Evolutionary conservation across 2,113 vertebrate species (phyloP), one percentile per base, ranked within the genome.

Genomic region (Ascaphus truei): DNA sequence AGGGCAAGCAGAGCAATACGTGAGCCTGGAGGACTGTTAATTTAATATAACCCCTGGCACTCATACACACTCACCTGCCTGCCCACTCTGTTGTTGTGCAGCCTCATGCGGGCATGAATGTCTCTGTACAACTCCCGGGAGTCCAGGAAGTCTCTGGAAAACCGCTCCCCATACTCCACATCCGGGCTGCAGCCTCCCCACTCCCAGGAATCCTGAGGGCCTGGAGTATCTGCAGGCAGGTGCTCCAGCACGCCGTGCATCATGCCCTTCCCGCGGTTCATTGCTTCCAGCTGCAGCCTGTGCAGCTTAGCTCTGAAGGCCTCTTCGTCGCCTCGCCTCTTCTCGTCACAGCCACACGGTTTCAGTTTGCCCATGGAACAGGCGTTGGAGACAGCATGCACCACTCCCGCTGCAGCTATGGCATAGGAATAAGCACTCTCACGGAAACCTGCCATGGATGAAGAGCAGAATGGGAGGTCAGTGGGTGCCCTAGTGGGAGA

Each of bases 111-210:
- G 0, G 97, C 95, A 36, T 98, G 97, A 84, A 99, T 98, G 73
- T 99, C 97, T 80, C 88, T 92, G 88, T 96, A 95, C 72, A 92
- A 95, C 81, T 99, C 96, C 4, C 96, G 90, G 48, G 97, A 95
- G 73, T 99, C 97, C 0, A 99, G 88, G 84, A 99, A 99, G 74
- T 99, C 97, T 78, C 93, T 91, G 43, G 97, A 98, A 86, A 99
- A 99, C 79, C 94, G 93, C 80, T 98, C 96, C 51, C 96, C 97
- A 29, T 94, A 99, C 75, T 98, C 96, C 87, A 99, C 93, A 0
- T 99, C 94, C 0, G 96, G 97, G 77, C 97, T 99, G 88, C 97
- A 99, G 72, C 97, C 97, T 3, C 96, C 96, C 97, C 97, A 99
- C 58, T 99, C 97, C 97, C 97, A 99, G 78, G 96, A 94, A 88